Conservation (phyloP, 2,113 vertebrate species). For the Odocoileus virginianus region DNA sequence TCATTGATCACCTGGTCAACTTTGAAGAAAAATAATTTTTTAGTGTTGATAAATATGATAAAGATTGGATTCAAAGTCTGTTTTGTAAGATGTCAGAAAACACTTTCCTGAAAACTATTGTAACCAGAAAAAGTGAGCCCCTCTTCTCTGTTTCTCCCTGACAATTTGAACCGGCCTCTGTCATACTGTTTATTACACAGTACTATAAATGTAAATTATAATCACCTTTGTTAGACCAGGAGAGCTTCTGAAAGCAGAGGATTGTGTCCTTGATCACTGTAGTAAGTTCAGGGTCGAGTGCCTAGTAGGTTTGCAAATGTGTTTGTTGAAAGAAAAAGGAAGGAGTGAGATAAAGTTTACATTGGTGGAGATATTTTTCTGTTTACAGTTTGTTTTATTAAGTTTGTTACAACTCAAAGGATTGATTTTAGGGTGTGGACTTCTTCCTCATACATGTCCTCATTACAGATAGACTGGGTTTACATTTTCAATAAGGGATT, state of each 20-base stretch:
- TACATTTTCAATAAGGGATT: neutral
- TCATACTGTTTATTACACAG: neutral
- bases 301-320: neutral
- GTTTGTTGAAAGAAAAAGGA: slow-evolving; percentile 15
- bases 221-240: neutral
- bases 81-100: neutral
- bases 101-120: neutral
- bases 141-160: neutral
- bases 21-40: neutral
- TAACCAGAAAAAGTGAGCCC: neutral
- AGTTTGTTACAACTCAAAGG: neutral
- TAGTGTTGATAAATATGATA: neutral
- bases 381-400: neutral
- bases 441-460: neutral
- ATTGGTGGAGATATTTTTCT: neutral
- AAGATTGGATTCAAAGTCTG: neutral
- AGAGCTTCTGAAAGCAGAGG: neutral
- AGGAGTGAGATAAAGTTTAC: neutral
- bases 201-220: neutral
- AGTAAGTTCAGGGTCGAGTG: neutral
- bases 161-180: neutral
- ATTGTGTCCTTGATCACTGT: neutral
- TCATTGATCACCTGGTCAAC: neutral
- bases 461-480: neutral
- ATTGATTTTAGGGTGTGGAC: neutral